Evolutionary conservation across 92 coral and sea anemone species (phyloP).

Genomic region (Zoanthus sociatus): DNA sequence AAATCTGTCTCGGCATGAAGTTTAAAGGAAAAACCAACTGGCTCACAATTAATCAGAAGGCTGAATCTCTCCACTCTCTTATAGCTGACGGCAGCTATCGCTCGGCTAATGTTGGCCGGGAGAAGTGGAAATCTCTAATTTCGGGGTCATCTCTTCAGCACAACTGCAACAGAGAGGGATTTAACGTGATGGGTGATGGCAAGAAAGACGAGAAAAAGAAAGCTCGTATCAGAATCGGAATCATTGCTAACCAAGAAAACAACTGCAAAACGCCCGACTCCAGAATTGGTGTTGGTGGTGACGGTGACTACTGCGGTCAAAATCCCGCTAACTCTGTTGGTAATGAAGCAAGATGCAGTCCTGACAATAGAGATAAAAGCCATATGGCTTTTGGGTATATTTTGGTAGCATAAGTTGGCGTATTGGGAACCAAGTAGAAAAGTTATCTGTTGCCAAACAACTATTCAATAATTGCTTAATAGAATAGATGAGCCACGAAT

Average conservation of each 20-base stretch:
- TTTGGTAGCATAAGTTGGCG: neutral
- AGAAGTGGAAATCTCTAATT: constrained; percentile 46
- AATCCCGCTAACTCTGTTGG: constrained; percentile 47
- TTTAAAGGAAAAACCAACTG: constrained; percentile 35
- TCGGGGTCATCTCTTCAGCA: constrained; percentile 56
- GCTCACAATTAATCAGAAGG: constrained; percentile 34
- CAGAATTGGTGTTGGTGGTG: constrained; percentile 64
- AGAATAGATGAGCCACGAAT: too few species aligned
- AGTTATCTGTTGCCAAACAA: too few species aligned
- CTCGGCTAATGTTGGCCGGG: constrained; percentile 9
- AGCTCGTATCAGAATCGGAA: constrained; percentile 57
- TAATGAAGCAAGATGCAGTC: constrained; percentile 56
- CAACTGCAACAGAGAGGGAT: constrained; percentile 56
- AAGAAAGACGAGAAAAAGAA: neutral
- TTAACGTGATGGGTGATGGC: constrained; percentile 21
- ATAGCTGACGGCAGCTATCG: constrained; percentile 36
- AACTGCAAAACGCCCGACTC: constrained; percentile 58
- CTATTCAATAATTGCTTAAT: too few species aligned
- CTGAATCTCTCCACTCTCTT: constrained; percentile 39
- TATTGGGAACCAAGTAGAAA: too few species aligned
- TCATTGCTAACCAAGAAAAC: constrained; percentile 60
- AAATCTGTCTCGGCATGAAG: constrained; percentile 58
- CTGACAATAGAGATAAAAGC: constrained; percentile 7
- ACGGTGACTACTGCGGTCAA: constrained; percentile 45
- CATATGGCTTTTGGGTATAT: neutral